Base-by-base conservation (phyloP, 2,888 invertebrate species). In the Agrotis clavis region DNA sequence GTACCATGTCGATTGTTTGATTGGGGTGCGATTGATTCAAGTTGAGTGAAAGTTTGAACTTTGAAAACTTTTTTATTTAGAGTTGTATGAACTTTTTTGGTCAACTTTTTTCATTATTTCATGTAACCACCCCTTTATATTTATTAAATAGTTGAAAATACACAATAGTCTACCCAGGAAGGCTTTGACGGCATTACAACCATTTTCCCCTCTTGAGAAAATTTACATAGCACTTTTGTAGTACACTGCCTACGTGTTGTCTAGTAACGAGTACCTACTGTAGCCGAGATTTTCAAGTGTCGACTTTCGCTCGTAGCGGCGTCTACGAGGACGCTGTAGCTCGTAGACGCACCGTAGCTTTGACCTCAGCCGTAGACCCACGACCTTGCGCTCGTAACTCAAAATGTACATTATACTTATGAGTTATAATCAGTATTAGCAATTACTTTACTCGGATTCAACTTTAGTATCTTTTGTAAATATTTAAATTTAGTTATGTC, bases 331-430 rank as follows among this genome's bases (percentile, higher is more conserved):
- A 35, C 69, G 71, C 19, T 89, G 94, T 94, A 94, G 93, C 92
- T 88, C 93, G 93, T 93, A 93, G 93, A 86, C 84, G 73, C 62
- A 19, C 68, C 91, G 94, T 94, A 94, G 94, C 92, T 84, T 77
- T 90, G 91, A 91, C 93, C 93, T 90, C 90, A 72, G 83, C 57
- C 90, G 90, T 89, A 90, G 90, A 84, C 71, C 73, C 72, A 68
- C 82, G 84, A 86, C 89, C 87, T 89, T 87, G 84, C 75, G 50
- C 64, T 79, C 53, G 30, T 71, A 47, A 54, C 51, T 68, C 61
- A 57, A 76, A 85, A 74, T 69, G 57, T 60, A 47, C 21, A 50
- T 51, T 54, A 30, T 30, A 16, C 51, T 51, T 65, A 56, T 54
- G 16, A 47, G 45, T 45, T 51, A 14, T 61, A 51, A 19, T 56